Evolutionary conservation across 2,113 vertebrate genomes (phyloP), one percentile per base, ranked within the genome.

Genomic region (Diadophis punctatus): DNA sequence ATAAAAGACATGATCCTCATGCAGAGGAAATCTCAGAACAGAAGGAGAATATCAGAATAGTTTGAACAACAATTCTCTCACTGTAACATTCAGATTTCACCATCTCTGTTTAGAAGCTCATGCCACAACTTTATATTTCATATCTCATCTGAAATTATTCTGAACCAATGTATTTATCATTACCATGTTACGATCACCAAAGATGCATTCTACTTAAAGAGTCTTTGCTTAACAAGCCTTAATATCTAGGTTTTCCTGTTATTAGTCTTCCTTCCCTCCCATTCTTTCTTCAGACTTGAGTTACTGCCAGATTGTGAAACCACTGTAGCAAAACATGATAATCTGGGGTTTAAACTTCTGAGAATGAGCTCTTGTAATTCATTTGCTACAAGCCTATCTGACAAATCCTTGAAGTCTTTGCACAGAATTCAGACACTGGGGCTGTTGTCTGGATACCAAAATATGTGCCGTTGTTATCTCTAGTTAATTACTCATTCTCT

Each of bases 381-480:
- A 91, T 90, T 91, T 87, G 84, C 89, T 91, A 53, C 91, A 58
- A 55, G 27, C 6, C 9, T 23, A n/a, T 91, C 48, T 1, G 0
- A 93, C 0, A 25, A 94, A 86, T 91, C 49, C 93, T 91, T 93
- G 68, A 94, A 91, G 52, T 0, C 1, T 90, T 86, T 90, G 51
- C 52, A 92, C 43, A 91, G 87, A 92, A 90, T 90, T 95, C 87
- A 93, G 95, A 93, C 11, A 68, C 89, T 96, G 34, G 90, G 87
- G 56, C 94, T 88, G 91, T 53, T 95, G 85, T 94, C 90, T 63
- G 91, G 92, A 88, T 93, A 55, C 52, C 90, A 93, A 95, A 97
- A 93, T 86, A 93, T 46, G 55, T 49, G 92, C 94, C 60, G 58
- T 93, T 96, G 80, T 94, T 96, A 93, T 88, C 91, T 94, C 92